Base-by-base conservation (phyloP, 2,888 invertebrate genomes). In the Cheilosia soror region DNA sequence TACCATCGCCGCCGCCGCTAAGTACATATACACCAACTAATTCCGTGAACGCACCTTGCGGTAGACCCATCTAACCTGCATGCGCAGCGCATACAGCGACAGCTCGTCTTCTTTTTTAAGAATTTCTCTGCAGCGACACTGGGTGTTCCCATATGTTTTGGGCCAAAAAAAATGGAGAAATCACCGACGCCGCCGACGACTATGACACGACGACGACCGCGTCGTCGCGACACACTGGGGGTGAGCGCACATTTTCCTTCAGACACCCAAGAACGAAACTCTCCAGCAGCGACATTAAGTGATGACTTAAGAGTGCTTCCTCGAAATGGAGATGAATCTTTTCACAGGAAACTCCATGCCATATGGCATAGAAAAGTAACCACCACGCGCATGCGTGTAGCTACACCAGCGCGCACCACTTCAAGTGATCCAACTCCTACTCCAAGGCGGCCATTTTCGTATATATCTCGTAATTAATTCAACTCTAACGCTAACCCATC, bases 1-100 rank as follows among this genome's bases (percentile, higher is more conserved):
- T 58, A 81, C 62, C 49, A 42, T 20, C 68, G 51, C 44, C 75
- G 44, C 69, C 69, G 66, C 58, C 69, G 73, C 80, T 69, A 71
- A 75, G 62, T 66, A 76, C 37, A 37, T 37, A 37, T 37, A 37
- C 75, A 77, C 76, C 58, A 85, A 81, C 85, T 77, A 85, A 77
- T 85, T 85, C 85, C 72, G 25, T 85, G 85, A 85, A 85, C 85
- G 85, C 85, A 85, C 85, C 85, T 81, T 85, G 76, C 85, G 81
- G 81, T 76, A 80, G 80, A 84, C 80, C 80, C 58, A 80, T 80
- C 69, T 80, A 75, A 84, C 84, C 84, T 84, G 84, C 80, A 71
- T 66, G 75, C 29, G 75, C 20, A 1, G 20, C 20, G 55, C 60
- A 29, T 60, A 60, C n/a, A 25, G 40, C 5, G 31, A 37, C 62